Percentiles rank a stretch among this genome's conserved stretches.
These are phyloP conservation scores for Megaceryle alcyon DNA, from an alignment of 2,797 vertebrate species.

Conservation along the genomic window DNA sequence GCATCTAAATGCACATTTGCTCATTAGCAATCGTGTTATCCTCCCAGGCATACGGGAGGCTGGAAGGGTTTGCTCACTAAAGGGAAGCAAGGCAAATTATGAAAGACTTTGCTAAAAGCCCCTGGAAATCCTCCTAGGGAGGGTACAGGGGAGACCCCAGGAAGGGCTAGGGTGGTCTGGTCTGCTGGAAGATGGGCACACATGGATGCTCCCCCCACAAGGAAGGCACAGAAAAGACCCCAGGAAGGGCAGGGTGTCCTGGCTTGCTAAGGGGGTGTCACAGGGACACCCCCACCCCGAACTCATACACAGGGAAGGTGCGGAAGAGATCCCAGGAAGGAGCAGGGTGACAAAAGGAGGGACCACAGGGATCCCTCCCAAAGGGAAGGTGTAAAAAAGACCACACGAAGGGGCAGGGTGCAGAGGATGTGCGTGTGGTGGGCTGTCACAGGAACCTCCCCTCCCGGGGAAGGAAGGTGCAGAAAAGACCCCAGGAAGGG, in stretches of 20 bases:
- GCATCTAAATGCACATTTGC: neutral
- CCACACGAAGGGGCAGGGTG: neutral
- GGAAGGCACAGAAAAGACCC: neutral
- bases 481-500: neutral
- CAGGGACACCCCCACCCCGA: neutral
- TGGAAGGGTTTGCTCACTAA: neutral
- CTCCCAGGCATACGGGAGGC: neutral
- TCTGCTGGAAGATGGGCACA: neutral
- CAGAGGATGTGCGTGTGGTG: neutral
- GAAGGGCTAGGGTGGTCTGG: neutral
- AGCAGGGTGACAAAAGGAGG: neutral
- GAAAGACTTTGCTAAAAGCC: neutral
- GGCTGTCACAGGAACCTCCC: neutral
- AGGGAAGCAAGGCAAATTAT: neutral
- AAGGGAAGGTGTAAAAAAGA: neutral
- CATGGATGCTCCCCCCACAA: rapidly evolving
- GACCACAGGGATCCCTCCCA: neutral
- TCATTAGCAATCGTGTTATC: neutral
- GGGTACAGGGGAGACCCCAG: neutral
- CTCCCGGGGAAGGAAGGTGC: no score
- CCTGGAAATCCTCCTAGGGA: neutral
- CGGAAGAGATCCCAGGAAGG: neutral
- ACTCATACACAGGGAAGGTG: neutral
- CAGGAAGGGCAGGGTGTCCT: neutral
- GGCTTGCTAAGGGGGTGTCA: neutral